A percentile compares a stretch with the other conserved stretches of the same genome.
phyloP scores from a whole-genome alignment of 2,113 vertebrate genomes.

The Thymallus thymallus region DNA sequence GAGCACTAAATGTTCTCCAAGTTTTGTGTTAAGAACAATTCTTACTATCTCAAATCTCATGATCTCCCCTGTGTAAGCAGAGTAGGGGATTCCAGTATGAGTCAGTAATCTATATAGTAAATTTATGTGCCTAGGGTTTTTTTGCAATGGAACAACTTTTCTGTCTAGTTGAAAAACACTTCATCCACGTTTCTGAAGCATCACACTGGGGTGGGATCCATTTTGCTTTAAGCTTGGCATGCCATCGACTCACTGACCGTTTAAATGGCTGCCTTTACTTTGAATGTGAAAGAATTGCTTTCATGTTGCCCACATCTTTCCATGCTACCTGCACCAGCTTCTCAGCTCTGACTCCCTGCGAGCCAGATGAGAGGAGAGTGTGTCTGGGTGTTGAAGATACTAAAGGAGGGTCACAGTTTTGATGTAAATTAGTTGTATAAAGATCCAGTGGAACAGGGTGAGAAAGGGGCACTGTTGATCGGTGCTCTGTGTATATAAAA shows the following conservation, averaged over 20 bases:
- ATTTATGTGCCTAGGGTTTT: slow-evolving; percentile 91
- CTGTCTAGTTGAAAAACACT: slow-evolving; percentile 81
- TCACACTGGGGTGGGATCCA: slow-evolving; percentile 78
- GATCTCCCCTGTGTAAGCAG: slow-evolving; percentile 71
- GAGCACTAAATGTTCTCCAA: slow-evolving; percentile 93
- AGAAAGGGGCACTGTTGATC: slow-evolving; percentile 89
- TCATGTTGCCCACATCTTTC: slow-evolving; percentile 92
- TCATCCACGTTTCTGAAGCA: slow-evolving; percentile 83
- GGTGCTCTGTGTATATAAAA: slow-evolving; percentile 90
- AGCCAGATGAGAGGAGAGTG: slow-evolving; percentile 18
- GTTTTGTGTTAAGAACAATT: slow-evolving; percentile 75
- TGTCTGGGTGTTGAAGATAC: slow-evolving; percentile 40
- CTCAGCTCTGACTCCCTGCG: slow-evolving; percentile 31
- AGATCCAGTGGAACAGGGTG: slow-evolving; percentile 69
- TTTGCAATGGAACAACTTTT: slow-evolving; percentile 82
- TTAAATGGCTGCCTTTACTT: slow-evolving; percentile 92
- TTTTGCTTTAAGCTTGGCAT: slow-evolving; percentile 96
- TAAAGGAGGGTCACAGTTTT: slow-evolving; percentile 69
- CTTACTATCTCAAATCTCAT: slow-evolving; percentile 81
- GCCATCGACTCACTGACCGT: slow-evolving; percentile 90
- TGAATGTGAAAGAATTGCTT: slow-evolving; percentile 98
- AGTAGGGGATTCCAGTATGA: slow-evolving; percentile 79
- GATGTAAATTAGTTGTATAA: slow-evolving; percentile 79
- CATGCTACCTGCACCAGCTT: slow-evolving; percentile 62
- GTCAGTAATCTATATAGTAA: slow-evolving; percentile 85